Evolutionary conservation across 2,113 vertebrate species (phyloP).

Genomic region (Excalfactoria chinensis): DNA sequence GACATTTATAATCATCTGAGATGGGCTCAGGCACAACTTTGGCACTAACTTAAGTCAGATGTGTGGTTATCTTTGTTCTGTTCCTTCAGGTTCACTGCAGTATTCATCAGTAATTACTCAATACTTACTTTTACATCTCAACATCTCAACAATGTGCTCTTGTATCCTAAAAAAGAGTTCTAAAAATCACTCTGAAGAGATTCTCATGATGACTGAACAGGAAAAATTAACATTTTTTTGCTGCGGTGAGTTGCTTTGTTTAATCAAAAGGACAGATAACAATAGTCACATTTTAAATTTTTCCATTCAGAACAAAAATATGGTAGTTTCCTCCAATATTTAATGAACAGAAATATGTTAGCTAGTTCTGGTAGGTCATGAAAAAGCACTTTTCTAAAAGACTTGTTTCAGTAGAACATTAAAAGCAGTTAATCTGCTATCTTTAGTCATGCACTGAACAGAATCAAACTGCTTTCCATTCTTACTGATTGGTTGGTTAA

Average conservation of each 20-base stretch:
- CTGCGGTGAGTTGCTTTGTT: background rate
- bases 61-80: background rate
- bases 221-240: background rate
- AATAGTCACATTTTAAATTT: background rate
- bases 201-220: background rate
- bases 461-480: background rate
- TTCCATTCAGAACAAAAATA: background rate
- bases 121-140: background rate
- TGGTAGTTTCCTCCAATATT: background rate
- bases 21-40: background rate
- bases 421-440: background rate
- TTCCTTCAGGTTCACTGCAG: background rate
- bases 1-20: background rate
- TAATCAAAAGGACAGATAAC: background rate
- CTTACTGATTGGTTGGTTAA: background rate
- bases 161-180: background rate
- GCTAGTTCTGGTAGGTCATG: background rate
- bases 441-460: background rate
- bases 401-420: background rate
- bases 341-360: background rate
- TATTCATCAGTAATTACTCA: background rate
- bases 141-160: background rate
- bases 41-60: background rate
- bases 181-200: background rate
- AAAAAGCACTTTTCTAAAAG: background rate